Base-by-base conservation (phyloP, 2,888 invertebrate species). In the Tetramorium bicarinatum region DNA sequence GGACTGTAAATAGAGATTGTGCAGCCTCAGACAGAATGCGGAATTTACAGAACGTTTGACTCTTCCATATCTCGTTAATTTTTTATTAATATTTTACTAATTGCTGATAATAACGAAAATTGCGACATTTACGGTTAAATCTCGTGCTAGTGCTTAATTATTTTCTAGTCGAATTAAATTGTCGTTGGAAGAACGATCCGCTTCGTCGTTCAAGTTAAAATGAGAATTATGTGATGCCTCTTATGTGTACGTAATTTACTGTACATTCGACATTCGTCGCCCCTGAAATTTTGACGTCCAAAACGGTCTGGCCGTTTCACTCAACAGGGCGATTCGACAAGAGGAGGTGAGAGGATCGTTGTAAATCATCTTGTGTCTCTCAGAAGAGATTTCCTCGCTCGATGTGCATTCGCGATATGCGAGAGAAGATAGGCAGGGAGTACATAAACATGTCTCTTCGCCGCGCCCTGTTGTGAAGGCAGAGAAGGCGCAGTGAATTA, bases 371-470 rank as follows among this genome's bases (percentile, higher is more conserved):
- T 34, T 29, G 72, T 59, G n/a, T 47, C 18, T 44, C 44, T 71
- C 72, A 18, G 72, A 59, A 59, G 59, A 59, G 56, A 71, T 79
- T 59, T 72, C 47, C 59, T 47, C 34, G 34, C 74, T 38, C 74
- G 52, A 64, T 21, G 64, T 15, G 77, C 69, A 54, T 77, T 77
- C 54, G 69, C 52, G 54, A 47, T 54, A 77, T 29, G 54, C 52
- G 29, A 67, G 47, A 25, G 66, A 66, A 72, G 66, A 75, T 75
- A 66, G 47, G 47, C 34, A 38, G 18, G 66, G 52, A 52, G 52
- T 77, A 67, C 77, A 69, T 77, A 77, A 77, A 77, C 67, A 67
- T 69, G 52, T 77, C 52, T 67, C 67, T 29, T 67, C 67, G 69
- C 71, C 64, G 75, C 75, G 21, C 75, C 75, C 44, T 21, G 9